Percentiles rank a stretch among this genome's conserved stretches.
These are phyloP conservation scores for Tapirus indicus DNA, from an alignment of 2,797 vertebrate genomes.

Conservation along the genomic window DNA sequence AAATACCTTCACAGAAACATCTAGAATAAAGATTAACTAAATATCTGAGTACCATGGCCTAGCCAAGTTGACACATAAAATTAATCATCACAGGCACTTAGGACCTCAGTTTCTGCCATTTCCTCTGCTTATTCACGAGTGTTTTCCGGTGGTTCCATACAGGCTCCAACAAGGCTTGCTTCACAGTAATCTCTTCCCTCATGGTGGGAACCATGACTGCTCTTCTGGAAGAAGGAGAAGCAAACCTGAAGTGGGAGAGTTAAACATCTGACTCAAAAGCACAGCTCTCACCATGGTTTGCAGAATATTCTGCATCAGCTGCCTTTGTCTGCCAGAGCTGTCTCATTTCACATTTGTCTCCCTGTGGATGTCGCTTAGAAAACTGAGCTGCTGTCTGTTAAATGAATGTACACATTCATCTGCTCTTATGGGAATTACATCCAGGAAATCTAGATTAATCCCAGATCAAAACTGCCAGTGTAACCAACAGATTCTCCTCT, in stretches of 20 bases:
- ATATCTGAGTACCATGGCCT: not conserved
- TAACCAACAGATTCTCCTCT: slow-evolving; percentile 64
- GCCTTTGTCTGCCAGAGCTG: slow-evolving; percentile 49
- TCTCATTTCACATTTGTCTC: slow-evolving; percentile 56
- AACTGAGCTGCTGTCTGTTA: slow-evolving; percentile 63
- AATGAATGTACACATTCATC: slow-evolving; percentile 72
- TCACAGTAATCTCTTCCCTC: slow-evolving; percentile 8
- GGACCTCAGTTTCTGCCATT: not conserved
- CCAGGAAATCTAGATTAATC: slow-evolving; percentile 69
- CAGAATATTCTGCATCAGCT: slow-evolving; percentile 30
- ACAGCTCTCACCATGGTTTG: not conserved
- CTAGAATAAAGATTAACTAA: not conserved
- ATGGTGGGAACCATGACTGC: not conserved
- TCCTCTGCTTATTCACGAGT: not conserved
- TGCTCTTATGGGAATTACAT: slow-evolving; percentile 71
- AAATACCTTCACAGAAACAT: slow-evolving; percentile 11
- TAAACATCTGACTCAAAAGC: slow-evolving; percentile 62
- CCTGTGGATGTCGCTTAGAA: slow-evolving; percentile 57
- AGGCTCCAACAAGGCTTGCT: not conserved
- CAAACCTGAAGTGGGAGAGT: slow-evolving; percentile 31
- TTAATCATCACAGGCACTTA: not conserved
- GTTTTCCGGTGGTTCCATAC: not conserved
- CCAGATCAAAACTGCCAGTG: slow-evolving; percentile 62
- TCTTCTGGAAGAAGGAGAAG: slow-evolving; percentile 39
- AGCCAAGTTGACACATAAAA: slow-evolving; percentile 11